phyloP scores from a whole-genome alignment of 2,888 invertebrate genomes.

The Trileptium ribeirensis region DNA sequence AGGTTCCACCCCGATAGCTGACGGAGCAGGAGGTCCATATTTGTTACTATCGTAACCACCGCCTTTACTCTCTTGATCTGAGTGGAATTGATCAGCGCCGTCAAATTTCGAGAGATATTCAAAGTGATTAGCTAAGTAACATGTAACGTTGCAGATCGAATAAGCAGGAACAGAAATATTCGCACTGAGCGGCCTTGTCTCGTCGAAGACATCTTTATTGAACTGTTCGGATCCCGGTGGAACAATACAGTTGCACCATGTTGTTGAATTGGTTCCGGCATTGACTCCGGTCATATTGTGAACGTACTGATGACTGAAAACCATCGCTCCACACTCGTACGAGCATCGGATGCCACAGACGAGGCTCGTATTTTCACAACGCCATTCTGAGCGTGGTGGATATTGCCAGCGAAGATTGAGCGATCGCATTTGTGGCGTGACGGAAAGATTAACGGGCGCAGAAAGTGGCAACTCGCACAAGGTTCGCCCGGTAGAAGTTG shows the following conservation, averaged over 20 bases:
- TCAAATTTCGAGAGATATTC: neutral
- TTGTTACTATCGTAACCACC: neutral
- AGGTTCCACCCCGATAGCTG: neutral
- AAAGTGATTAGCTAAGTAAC: neutral
- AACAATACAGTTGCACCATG: neutral
- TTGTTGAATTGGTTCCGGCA: neutral
- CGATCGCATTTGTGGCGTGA: neutral
- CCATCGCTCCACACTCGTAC: neutral
- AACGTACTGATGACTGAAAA: too few species aligned
- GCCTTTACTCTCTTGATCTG: too few species aligned
- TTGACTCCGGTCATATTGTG: too few species aligned
- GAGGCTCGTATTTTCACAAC: neutral
- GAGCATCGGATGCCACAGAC: neutral
- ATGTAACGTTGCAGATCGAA: neutral
- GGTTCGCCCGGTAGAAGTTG: neutral
- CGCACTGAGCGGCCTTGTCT: neutral
- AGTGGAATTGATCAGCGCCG: too few species aligned
- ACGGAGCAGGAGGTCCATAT: neutral
- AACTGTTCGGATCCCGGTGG: neutral
- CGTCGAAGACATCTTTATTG: neutral
- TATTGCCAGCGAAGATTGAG: neutral
- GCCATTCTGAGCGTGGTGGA: neutral
- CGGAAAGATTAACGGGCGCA: neutral
- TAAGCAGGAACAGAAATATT: neutral
- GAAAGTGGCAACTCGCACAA: neutral